Percentiles rank a stretch among this genome's conserved stretches.
Conservation (phyloP, 2,888 invertebrate species). For the Nomada lathburiana region DNA sequence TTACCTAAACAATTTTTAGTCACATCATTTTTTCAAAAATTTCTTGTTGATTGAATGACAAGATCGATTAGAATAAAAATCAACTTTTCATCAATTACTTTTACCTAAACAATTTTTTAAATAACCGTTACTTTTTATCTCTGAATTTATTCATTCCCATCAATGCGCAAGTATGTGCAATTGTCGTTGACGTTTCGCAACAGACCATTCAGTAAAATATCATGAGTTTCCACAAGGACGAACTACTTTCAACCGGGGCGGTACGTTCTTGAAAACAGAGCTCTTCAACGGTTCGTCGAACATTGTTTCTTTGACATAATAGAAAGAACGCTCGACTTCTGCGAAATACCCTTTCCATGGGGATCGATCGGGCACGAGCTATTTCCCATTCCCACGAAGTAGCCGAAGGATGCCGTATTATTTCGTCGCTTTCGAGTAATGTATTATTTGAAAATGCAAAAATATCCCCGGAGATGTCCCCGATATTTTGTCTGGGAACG, state of each 20-base stretch:
- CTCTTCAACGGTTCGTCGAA: slow-evolving; percentile 2
- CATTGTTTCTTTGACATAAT: neutral
- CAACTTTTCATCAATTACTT: no score
- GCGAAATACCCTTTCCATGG: slow-evolving; percentile 19
- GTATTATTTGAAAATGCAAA: slow-evolving; percentile 2
- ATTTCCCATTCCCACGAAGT: slow-evolving; percentile 3
- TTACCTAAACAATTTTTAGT: no score
- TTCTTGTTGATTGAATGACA: no score
- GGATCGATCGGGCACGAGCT: slow-evolving; percentile 14
- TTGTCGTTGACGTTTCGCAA: no score
- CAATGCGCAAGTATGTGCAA: no score
- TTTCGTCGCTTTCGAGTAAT: slow-evolving; percentile 2
- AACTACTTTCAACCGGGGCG: no score
- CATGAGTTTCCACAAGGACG: neutral
- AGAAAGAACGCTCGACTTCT: neutral
- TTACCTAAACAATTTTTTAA: no score
- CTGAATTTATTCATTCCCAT: no score
- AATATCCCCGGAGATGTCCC: slow-evolving; percentile 12
- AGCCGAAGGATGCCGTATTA: neutral
- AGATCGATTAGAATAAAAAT: no score
- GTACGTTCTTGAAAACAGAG: neutral
- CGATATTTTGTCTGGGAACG: slow-evolving; percentile 22
- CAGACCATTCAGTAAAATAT: neutral
- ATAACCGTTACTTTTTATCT: no score
- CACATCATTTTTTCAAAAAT: no score